These are phyloP conservation scores for Monoplex corrugatus DNA, from an alignment of 2,888 invertebrate genomes.

Conservation along the genomic window DNA sequence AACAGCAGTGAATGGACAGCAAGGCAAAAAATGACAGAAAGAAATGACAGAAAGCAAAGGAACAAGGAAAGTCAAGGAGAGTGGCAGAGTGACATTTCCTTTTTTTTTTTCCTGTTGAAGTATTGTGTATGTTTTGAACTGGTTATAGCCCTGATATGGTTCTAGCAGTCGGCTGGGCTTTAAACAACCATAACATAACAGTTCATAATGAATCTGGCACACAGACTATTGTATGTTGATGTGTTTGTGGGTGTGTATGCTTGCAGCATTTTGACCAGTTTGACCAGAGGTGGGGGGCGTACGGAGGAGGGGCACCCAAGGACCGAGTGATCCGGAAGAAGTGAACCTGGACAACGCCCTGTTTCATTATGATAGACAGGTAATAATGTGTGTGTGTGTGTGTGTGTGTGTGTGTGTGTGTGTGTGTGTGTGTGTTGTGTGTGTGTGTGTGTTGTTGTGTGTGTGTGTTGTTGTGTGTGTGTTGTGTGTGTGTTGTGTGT, in stretches of 20 bases:
- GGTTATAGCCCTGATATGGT: no score
- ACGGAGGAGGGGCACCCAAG: slow-evolving; percentile 71
- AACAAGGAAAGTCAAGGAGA: no score
- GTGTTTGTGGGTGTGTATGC: not conserved
- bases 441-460: not conserved
- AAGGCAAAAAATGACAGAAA: no score
- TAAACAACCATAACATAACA: no score
- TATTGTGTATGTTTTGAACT: no score
- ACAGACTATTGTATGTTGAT: no score
- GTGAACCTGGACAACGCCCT: slow-evolving; percentile 58
- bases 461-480: not conserved
- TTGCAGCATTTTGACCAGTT: slow-evolving; percentile 63
- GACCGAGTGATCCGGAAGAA: slow-evolving; percentile 57
- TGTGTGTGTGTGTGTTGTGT: not conserved
- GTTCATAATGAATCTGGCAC: no score
- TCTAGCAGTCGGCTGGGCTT: no score
- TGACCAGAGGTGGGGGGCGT: slow-evolving; percentile 64
- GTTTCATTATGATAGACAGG: slow-evolving; percentile 51
- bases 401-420: slow-evolving; percentile 20
- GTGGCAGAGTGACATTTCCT: no score
- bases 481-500: not conserved
- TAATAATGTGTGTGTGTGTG: slow-evolving; percentile 12
- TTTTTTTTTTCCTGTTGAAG: no score
- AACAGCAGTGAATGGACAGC: no score
- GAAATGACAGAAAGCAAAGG: no score